Evolutionary conservation across 2,888 invertebrate genomes (phyloP).

Genomic region (Lydus trimaculatus): DNA sequence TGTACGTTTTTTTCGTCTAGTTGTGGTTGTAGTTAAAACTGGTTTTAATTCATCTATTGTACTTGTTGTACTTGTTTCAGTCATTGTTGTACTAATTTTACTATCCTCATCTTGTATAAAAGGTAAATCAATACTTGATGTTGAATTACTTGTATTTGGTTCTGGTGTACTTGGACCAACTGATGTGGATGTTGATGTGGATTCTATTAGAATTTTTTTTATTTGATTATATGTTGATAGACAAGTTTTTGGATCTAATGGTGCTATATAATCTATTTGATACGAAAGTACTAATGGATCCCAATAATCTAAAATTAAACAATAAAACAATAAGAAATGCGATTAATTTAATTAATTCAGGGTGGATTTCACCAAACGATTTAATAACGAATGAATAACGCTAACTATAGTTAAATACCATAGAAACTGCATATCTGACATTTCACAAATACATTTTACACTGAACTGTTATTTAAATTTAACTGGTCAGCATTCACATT

Average conservation of each 20-base stretch:
- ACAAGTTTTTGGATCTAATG: constrained; percentile 67
- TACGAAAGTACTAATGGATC: constrained; percentile 77
- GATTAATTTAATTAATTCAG: no score
- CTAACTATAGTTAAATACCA: neutral
- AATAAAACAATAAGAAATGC: no score
- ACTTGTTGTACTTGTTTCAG: constrained; percentile 35
- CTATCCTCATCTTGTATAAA: constrained; percentile 49
- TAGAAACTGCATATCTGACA: no score
- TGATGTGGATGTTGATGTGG: constrained; percentile 49
- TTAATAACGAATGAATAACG: no score
- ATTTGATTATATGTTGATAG: constrained; percentile 58
- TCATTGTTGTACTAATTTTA: constrained; percentile 43
- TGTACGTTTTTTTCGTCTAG: constrained; percentile 53
- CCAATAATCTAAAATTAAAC: constrained; percentile 62
- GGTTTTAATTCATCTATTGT: constrained; percentile 31
- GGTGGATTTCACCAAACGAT: no score
- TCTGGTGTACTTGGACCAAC: constrained; percentile 49
- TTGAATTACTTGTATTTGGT: constrained; percentile 37
- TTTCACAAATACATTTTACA: no score
- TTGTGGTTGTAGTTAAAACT: constrained; percentile 45
- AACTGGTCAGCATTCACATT: no score
- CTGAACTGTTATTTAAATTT: no score
- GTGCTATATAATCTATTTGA: constrained; percentile 72
- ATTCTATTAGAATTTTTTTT: constrained; percentile 57
- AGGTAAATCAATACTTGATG: constrained; percentile 35